Conservation (phyloP, 2,797 vertebrate genomes). For the Alosa sapidissima region DNA sequence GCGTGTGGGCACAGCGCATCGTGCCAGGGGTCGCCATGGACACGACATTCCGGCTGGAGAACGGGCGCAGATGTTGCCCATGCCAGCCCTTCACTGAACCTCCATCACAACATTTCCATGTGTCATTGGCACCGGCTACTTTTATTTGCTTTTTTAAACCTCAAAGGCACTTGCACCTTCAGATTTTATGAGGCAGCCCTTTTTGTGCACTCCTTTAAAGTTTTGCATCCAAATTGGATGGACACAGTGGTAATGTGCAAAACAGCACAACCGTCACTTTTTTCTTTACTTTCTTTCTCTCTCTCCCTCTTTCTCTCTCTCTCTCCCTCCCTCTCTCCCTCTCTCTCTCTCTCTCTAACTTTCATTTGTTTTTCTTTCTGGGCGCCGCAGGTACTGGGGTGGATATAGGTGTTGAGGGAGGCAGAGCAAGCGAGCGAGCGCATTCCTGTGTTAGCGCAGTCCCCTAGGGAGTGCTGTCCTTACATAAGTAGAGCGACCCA, state of each 20-base stretch:
- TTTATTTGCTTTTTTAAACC: background rate
- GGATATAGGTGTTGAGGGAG: background rate
- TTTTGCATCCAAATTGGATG: conserved; percentile 3
- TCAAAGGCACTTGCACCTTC: background rate
- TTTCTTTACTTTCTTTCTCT: background rate
- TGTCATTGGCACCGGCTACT: background rate
- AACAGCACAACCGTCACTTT: background rate
- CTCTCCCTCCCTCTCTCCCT: too few relatives aligned
- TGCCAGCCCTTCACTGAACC: background rate
- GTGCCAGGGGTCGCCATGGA: conserved; percentile 4
- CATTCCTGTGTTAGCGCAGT: background rate
- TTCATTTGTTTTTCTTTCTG: background rate
- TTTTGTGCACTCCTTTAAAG: background rate
- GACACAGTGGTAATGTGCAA: background rate
- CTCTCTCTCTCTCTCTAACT: background rate
- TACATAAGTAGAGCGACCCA: conserved; percentile 20
- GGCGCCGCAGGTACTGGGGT: background rate
- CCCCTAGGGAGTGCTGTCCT: conserved; percentile 18
- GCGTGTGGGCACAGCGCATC: background rate
- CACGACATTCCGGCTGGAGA: background rate
- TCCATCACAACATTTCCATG: background rate
- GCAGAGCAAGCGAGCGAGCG: background rate
- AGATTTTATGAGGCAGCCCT: background rate
- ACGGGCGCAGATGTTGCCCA: background rate
- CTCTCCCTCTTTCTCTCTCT: too few relatives aligned